Percentiles rank a stretch among this genome's conserved stretches.
These are phyloP conservation scores for Nineta flava DNA, from an alignment of 2,888 invertebrate species.

Conservation along the genomic window DNA sequence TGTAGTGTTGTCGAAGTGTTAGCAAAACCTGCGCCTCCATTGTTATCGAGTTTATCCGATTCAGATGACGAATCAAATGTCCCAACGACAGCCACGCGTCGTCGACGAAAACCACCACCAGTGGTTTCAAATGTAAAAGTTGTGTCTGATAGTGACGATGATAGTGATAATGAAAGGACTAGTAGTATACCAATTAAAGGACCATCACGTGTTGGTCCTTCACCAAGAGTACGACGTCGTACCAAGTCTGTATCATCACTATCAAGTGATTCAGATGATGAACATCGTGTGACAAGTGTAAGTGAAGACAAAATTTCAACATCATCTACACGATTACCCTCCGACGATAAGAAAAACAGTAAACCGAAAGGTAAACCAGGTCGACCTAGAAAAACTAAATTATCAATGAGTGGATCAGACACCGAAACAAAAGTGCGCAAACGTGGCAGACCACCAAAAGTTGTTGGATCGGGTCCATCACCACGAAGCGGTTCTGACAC, in stretches of 20 bases:
- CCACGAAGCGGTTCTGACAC: constrained; percentile 8
- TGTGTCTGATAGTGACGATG: constrained; percentile 20
- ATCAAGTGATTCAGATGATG: constrained; percentile 23
- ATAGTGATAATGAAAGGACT: constrained; percentile 16
- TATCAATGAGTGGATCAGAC: constrained; percentile 12
- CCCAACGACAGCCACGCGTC: constrained; percentile 20
- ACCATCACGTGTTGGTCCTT: constrained; percentile 17
- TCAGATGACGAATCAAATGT: constrained; percentile 30
- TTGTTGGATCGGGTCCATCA: constrained; percentile 14
- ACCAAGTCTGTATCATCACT: constrained; percentile 22
- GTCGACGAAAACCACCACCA: constrained; percentile 25
- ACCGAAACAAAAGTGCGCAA: constrained; percentile 17
- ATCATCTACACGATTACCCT: not conserved
- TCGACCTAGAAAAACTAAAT: constrained; percentile 28
- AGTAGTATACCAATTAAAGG: constrained; percentile 4
- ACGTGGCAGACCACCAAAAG: constrained; percentile 17
- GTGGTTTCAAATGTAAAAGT: constrained; percentile 13
- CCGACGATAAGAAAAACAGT: constrained; percentile 1
- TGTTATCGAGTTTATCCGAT: constrained; percentile 44
- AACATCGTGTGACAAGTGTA: constrained; percentile 9
- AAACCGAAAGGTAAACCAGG: constrained; percentile 24
- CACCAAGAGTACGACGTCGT: constrained; percentile 23
- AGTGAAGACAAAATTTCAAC: constrained; percentile 5
- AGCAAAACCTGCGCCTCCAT: constrained; percentile 19
- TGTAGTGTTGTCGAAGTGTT: constrained; percentile 34